Evolutionary conservation across 1,140 invertebrate genomes (phyloP).

Genomic region (Trichoplusia ni): DNA sequence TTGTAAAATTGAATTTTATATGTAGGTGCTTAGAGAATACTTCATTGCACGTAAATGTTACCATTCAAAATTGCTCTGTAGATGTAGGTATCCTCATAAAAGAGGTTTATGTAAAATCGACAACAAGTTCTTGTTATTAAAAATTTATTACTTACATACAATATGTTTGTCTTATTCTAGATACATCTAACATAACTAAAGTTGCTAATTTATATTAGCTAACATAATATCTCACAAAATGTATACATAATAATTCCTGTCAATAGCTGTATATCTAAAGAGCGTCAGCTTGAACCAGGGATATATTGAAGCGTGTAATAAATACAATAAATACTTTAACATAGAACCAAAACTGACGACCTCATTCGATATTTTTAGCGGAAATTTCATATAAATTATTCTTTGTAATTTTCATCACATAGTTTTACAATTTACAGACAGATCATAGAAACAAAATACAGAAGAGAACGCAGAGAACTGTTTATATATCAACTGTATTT

Average conservation of each 20-base stretch:
- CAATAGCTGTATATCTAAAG: conserved; percentile 54
- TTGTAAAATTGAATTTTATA: too few relatives aligned
- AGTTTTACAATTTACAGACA: conserved; percentile 74
- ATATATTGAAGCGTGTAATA: conserved; percentile 67
- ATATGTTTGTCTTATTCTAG: conserved; percentile 75
- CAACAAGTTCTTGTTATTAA: conserved; percentile 57
- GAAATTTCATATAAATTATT: conserved; percentile 64
- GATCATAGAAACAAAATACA: conserved; percentile 46
- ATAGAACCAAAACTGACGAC: conserved; percentile 62
- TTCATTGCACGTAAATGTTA: too few relatives aligned
- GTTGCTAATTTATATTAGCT: conserved; percentile 68
- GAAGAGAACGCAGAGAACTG: conserved; percentile 7
- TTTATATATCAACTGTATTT: conserved; percentile 25
- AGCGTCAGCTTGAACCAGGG: conserved; percentile 61
- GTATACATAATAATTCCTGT: conserved; percentile 62
- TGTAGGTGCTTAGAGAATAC: too few relatives aligned
- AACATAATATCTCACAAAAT: conserved; percentile 70
- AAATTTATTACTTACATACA: conserved; percentile 80
- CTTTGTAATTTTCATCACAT: conserved; percentile 71
- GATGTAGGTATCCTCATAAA: background rate
- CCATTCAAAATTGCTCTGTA: too few relatives aligned
- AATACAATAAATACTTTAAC: conserved; percentile 78
- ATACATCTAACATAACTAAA: conserved; percentile 67
- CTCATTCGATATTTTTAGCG: conserved; percentile 55
- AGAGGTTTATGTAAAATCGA: background rate